phyloP scores from a whole-genome alignment of 1,140 invertebrate genomes.

The Tetraneura akinire region DNA sequence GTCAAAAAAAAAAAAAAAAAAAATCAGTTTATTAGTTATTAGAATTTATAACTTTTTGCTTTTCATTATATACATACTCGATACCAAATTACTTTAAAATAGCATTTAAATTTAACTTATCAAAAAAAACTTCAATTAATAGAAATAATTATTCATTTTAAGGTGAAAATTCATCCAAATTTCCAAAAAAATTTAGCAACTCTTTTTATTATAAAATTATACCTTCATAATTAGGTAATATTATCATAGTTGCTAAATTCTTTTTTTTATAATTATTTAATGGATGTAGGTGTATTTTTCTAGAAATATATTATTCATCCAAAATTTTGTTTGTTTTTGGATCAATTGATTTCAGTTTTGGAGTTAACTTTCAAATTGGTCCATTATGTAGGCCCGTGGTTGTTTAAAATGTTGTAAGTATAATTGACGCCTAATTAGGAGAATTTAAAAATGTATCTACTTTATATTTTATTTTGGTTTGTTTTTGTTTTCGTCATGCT shows the following conservation, averaged over 20 bases:
- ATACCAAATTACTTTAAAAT: neutral
- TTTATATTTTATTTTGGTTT: constrained; percentile 51
- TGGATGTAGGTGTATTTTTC: constrained; percentile 40
- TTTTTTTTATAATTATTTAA: neutral
- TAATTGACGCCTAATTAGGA: constrained; percentile 47
- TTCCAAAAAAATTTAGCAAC: constrained; percentile 38
- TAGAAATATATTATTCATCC: constrained; percentile 44
- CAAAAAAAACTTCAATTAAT: neutral
- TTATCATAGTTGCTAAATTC: constrained; percentile 22
- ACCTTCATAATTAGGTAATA: neutral
- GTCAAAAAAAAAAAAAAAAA: neutral
- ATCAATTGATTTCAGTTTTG: constrained; percentile 52
- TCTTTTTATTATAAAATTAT: neutral
- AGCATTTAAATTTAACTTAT: neutral
- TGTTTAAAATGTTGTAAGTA: constrained; percentile 50
- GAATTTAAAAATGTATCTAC: constrained; percentile 47
- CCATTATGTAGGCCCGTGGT: constrained; percentile 47
- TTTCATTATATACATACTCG: neutral
- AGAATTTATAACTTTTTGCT: neutral
- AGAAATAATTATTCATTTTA: neutral
- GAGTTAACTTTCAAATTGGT: constrained; percentile 51
- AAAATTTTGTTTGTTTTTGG: constrained; percentile 46
- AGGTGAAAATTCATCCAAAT: constrained; percentile 16
- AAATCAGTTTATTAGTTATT: neutral
- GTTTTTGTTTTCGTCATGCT: constrained; percentile 51